Base-by-base conservation (phyloP, 2,113 vertebrate genomes). In the Chascanopsetta lugubris region DNA sequence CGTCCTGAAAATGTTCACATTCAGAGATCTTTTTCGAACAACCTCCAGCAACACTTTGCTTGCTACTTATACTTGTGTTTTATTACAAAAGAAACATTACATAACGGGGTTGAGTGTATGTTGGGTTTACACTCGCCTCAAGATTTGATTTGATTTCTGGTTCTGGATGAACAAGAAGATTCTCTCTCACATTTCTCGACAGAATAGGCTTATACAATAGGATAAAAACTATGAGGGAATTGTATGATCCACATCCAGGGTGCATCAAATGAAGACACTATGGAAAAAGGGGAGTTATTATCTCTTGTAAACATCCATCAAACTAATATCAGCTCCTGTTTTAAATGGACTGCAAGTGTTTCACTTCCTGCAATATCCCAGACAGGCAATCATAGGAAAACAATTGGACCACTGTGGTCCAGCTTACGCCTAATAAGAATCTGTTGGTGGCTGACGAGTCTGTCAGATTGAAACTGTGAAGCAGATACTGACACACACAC, bases 401-500 rank as follows among this genome's bases (percentile, higher is more conserved):
- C 74, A 63, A 69, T 10, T 58, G 49, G 57, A 58, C 64, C 61
- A 61, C 46, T 58, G 40, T 47, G 54, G 46, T 75, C 42, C 36
- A 56, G 30, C 49, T 82, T 59, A 69, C 62, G 60, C 34, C 49
- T 61, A 57, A 85, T 61, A 53, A 34, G 55, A 74, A 40, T 30
- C 43, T 66, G 59, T 70, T 60, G 53, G 71, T 43, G 10, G 9
- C 25, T 6, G 45, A 22, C 1, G 29, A 67, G 26, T 34, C 72
- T 45, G 61, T 60, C 34, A 18, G 64, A 66, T 55, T 17, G 22
- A 67, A 67, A 36, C 69, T n/a, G 25, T 6, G 56, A 32, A 58
- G 18, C 53, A 13, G 26, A 68, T 71, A 13, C 29, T 8, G 49
- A 69, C 71, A 32, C 10, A 32, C 30, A 36, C 11, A 36, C 32